Percentiles rank a stretch among this genome's conserved stretches.
Conservation (phyloP, 1,140 invertebrate genomes). For the Delia radicum region DNA sequence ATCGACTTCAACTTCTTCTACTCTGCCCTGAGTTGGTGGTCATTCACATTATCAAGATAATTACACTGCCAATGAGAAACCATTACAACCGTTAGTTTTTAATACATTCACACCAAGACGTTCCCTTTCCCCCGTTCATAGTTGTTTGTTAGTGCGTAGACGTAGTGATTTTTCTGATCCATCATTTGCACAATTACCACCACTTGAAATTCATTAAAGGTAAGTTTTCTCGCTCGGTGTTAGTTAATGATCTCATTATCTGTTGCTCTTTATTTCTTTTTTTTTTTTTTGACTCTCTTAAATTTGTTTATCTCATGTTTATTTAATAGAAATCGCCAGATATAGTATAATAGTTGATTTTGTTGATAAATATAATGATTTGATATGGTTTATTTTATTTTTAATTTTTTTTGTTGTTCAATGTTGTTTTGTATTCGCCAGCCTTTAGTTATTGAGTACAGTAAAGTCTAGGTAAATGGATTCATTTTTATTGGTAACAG, state of each 20-base stretch:
- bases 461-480: neutral
- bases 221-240: neutral
- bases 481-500: neutral
- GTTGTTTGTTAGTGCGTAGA: constrained; percentile 45
- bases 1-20: neutral
- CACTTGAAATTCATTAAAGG: constrained; percentile 6
- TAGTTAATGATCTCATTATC: neutral
- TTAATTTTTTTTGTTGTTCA: neutral
- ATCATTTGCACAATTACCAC: constrained; percentile 6
- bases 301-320: neutral
- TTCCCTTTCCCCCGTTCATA: constrained; percentile 44
- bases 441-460: neutral
- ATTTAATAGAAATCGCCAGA: neutral
- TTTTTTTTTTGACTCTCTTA: no score
- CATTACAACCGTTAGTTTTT: constrained; percentile 22
- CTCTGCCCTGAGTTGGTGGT: neutral
- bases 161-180: constrained; percentile 42
- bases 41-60: neutral
- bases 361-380: neutral
- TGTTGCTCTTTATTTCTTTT: neutral
- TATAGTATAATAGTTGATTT: neutral
- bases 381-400: neutral
- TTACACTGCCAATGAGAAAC: neutral
- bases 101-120: constrained; percentile 25
- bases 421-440: neutral